phyloP scores from a whole-genome alignment of 2,888 invertebrate genomes.

The Eretmocerus hayati region DNA sequence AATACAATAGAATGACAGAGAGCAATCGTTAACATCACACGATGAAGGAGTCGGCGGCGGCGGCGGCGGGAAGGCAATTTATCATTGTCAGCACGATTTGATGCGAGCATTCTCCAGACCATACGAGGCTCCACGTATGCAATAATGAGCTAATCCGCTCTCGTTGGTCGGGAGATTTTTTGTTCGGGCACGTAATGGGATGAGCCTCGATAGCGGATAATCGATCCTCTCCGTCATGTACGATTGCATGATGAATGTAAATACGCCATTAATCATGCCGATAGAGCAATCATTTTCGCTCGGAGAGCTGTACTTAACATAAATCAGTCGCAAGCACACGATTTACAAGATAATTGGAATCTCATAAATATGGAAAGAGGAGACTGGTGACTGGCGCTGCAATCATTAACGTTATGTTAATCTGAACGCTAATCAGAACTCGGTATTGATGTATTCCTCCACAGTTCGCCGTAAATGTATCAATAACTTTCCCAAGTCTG shows the following conservation, averaged over 20 bases:
- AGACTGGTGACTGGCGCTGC: slow-evolving; percentile 3
- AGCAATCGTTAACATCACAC: no score
- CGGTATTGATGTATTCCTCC: background rate
- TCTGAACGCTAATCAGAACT: slow-evolving; percentile 25
- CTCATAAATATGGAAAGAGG: slow-evolving; percentile 33
- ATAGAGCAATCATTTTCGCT: slow-evolving; percentile 37
- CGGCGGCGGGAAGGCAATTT: no score
- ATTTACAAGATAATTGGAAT: slow-evolving; percentile 28
- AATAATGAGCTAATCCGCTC: no score
- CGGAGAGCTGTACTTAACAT: slow-evolving; percentile 32
- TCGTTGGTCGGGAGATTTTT: no score
- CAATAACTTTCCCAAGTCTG: no score
- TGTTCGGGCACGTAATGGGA: no score
- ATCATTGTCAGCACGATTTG: no score
- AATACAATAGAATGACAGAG: no score
- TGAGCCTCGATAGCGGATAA: no score
- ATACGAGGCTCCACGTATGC: no score
- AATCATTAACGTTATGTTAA: slow-evolving; percentile 30
- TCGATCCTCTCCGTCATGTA: slow-evolving; percentile 18
- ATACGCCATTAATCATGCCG: slow-evolving; percentile 30
- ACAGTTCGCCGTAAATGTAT: background rate
- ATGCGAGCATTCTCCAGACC: no score
- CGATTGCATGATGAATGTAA: slow-evolving; percentile 31
- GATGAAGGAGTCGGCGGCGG: no score
- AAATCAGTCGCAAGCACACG: slow-evolving; percentile 24